Evolutionary conservation across 2,797 vertebrate species (phyloP), one percentile per base, ranked within the genome.

Genomic region (Pyrocephalus nanus): DNA sequence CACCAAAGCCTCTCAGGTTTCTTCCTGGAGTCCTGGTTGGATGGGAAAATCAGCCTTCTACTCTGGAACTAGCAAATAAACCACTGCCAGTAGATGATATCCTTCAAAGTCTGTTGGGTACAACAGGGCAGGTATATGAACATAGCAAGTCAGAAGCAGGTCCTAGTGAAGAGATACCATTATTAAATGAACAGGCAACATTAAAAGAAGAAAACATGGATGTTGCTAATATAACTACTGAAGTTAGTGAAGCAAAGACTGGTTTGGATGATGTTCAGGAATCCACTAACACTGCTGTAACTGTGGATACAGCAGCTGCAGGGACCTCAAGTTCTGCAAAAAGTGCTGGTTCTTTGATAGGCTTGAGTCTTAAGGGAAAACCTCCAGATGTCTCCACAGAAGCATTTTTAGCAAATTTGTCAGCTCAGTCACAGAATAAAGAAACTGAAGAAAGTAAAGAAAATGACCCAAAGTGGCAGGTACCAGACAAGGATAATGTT

Each of bases 381-480:
- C 99, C 99, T 91, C 98, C 99, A 95, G 99, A 99, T 97, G 98
- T 99, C 95, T 99, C 99, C 57, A 99, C 99, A 42, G 99, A 99
- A 96, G 98, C 97, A 6, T 99, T 99, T 97, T 98, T 99, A 96
- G 97, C 98, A 55, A 98, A 98, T 95, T 95, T 99, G 88, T 97
- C 98, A 70, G 76, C 96, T 94, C 97, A 97, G 42, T 96, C 97
- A 86, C 98, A 98, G 80, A 97, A 84, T 80, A 98, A 98, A 84
- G 98, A 98, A 83, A 97, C 96, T 40, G 95, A 96, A 86, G 97
- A 97, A 76, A 98, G 96, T 95, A 96, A 97, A 50, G 97, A 98
- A 94, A 97, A 88, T 83, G 97, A 97, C 86, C 88, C 95, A 58
- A 96, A 97, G 54, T 77, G 75, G 92, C 96, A 96, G 86, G 88